Evolutionary conservation across 2,113 vertebrate species (phyloP).

Genomic region (Redunca redunca): DNA sequence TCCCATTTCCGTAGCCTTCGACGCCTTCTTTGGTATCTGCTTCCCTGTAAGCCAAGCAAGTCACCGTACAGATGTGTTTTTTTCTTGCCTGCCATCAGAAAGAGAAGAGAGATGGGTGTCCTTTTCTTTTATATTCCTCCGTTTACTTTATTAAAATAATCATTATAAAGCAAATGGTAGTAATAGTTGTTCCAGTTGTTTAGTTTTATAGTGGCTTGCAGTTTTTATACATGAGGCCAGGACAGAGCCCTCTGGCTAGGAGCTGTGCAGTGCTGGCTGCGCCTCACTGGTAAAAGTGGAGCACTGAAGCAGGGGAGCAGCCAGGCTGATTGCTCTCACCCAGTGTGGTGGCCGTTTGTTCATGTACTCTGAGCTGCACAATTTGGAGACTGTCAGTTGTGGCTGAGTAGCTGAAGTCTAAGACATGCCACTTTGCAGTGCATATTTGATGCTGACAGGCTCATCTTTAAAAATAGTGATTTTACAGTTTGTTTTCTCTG

Average conservation of each 20-base stretch:
- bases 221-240: neutral
- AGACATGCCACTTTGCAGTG: neutral
- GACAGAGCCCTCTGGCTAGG: neutral
- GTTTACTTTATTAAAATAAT: neutral
- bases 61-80: neutral
- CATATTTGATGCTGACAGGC: neutral
- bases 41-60: neutral
- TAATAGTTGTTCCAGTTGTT: neutral
- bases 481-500: neutral
- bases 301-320: neutral
- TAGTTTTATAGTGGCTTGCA: neutral
- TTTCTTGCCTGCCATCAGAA: neutral
- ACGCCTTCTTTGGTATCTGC: neutral
- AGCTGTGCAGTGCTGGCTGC: neutral
- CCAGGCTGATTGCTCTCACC: neutral
- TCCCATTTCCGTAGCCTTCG: neutral
- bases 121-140: neutral
- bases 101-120: neutral
- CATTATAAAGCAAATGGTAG: neutral
- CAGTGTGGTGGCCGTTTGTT: neutral
- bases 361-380: neutral
- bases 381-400: neutral
- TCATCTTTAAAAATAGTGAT: neutral
- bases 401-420: neutral
- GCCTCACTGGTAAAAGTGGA: neutral